Base-by-base conservation (phyloP, 2,113 vertebrate genomes). In the Festucalex cinctus region DNA sequence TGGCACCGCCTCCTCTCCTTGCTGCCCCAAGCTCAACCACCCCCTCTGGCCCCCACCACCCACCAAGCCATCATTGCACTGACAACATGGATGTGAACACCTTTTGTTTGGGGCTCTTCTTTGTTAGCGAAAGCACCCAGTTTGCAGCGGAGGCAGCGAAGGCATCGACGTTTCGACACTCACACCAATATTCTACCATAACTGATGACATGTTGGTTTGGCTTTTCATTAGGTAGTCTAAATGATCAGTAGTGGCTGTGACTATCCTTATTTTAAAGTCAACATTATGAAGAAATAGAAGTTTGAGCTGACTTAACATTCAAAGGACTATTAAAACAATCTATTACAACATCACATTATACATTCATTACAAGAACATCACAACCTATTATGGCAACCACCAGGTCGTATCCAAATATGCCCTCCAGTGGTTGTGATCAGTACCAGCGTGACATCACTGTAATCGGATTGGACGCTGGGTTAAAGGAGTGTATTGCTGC, bases 41-140 rank as follows among this genome's bases (percentile, higher is more conserved):
- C 35, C 9, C 46, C 48, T n/a, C 3, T 4, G 2, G 24, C n/a
- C 28, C 60, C 57, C 28, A 20, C 26, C 67, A 22, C 36, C 48
- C 68, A 39, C 58, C 53, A 67, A 49, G 26, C 63, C 76, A 66
- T 36, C 77, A 26, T 68, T 41, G 19, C 75, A 12, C 73, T 79
- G 85, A 83, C 86, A 84, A 41, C 16, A 17, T 78, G 78, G 83
- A 88, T 88, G 84, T 83, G 78, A 86, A 83, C 85, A 81, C 83
- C 85, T 83, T 88, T 85, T 91, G 83, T 87, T 80, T 84, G 77
- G 79, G 80, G 73, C 77, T 85, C 64, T 48, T 83, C 88, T 88
- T 88, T 88, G 86, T 90, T 86, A 74, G 82, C 85, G 83, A 83
- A 82, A 79, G 82, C 74, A 78, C 73, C 61, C 77, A 74, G 73